A percentile compares a stretch with the other conserved stretches of the same genome.
These are phyloP conservation scores for Xenus cinereus DNA, from an alignment of 2,113 vertebrate genomes.

Conservation along the genomic window DNA sequence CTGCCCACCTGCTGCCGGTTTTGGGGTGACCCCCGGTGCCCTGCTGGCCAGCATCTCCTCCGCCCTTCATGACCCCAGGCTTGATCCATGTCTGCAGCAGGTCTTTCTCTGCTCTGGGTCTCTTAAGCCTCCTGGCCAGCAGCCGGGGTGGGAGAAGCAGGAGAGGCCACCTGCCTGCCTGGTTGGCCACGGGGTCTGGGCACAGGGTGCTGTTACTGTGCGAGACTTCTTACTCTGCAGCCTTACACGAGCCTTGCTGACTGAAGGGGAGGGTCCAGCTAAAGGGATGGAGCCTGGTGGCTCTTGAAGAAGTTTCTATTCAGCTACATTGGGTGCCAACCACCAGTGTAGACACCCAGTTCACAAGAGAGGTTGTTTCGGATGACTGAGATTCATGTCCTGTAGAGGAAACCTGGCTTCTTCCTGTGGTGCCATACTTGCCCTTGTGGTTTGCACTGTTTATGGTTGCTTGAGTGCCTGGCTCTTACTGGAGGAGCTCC, in stretches of 20 bases:
- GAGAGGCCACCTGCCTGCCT: neutral
- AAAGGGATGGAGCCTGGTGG: neutral
- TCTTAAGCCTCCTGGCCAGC: neutral
- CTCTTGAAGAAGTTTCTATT: neutral
- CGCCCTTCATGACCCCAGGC: neutral
- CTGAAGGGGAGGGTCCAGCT: neutral
- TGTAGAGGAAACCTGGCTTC: neutral
- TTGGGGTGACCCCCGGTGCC: neutral
- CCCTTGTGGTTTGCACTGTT: neutral
- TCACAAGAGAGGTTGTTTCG: neutral
- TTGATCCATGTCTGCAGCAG: rapidly evolving
- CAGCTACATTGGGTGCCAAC: neutral
- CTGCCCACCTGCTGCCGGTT: neutral
- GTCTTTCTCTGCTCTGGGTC: neutral
- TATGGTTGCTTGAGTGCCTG: neutral
- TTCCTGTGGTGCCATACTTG: neutral
- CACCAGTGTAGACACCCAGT: neutral
- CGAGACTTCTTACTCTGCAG: rapidly evolving
- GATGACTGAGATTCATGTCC: neutral
- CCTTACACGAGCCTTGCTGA: neutral
- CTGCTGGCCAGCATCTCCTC: neutral
- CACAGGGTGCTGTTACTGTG: neutral
- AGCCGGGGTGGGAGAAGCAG: neutral
- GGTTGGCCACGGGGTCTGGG: neutral
- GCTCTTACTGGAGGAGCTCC: neutral